Base-by-base conservation (phyloP, 2,113 vertebrate genomes). In the Myotis davidii region DNA sequence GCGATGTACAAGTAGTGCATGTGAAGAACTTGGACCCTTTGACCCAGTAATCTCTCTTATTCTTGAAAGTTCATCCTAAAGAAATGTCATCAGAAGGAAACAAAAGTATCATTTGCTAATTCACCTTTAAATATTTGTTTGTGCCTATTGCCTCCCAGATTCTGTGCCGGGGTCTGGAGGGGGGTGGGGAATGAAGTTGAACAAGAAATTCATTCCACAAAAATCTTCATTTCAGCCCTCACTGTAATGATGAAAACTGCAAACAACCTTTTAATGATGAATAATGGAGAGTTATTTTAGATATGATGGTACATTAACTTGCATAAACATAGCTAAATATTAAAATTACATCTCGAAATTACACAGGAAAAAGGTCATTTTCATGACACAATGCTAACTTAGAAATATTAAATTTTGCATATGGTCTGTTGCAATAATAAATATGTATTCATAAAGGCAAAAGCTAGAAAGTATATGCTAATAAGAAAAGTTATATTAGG, bases 341-440 rank as follows among this genome's bases (percentile, higher is more conserved):
- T 91, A 70, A 90, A 85, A 72, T 34, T 72, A 18, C 32, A 50
- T 92, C 81, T 65, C 29, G n/a, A 65, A 37, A 91, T 90, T 48
- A 72, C 2, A 23, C 25, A 70, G 48, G 70, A 50, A 65, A 78
- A 85, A 85, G 42, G 1, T 23, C 42, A 52, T 76, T 88, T 84
- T 86, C 32, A 29, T 65, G 54, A 86, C 27, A 84, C 16, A 86
- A 18, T 70, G 61, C 23, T 56, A 61, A 76, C 17, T 67, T 84
- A 2, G 70, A 88, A 88, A 86, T 82, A 89, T 50, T 84, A 72
- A 37, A 73, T 90, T 90, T 61, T 77, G 2, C 52, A 69, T 52
- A 85, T 48, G 84, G 25, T 64, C 73, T 82, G 32, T 17, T 72
- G n/a, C 2, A 72, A 0, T 83, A 84, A 69, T 91, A 90, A 42